These are phyloP conservation scores for Silurus glanis DNA, from an alignment of 2,113 vertebrate genomes.

Conservation along the genomic window DNA sequence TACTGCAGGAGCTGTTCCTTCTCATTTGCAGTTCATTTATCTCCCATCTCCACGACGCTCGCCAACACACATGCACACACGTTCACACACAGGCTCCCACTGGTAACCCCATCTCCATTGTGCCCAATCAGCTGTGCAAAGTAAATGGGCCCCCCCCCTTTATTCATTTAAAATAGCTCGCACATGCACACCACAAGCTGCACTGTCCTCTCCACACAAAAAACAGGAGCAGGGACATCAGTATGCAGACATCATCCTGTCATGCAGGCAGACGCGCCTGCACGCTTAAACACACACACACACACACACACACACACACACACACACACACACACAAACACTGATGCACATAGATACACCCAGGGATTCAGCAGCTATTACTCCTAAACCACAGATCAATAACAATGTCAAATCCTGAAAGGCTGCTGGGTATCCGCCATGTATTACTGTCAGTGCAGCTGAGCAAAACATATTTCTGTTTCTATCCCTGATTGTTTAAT, in stretches of 20 bases:
- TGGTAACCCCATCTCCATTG: slow-evolving; percentile 60
- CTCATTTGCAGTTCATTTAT: slow-evolving; percentile 60
- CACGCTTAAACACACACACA: background rate
- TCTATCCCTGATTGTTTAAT: slow-evolving; percentile 9
- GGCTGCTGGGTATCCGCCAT: slow-evolving; percentile 9
- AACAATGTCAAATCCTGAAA: slow-evolving; percentile 43
- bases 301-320: slow-evolving; percentile 14
- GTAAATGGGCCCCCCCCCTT: slow-evolving; percentile 65
- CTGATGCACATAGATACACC: slow-evolving; percentile 21
- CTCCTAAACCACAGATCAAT: slow-evolving; percentile 41
- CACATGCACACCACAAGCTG: slow-evolving; percentile 28
- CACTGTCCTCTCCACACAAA: slow-evolving; percentile 35
- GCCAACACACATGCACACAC: slow-evolving; percentile 47
- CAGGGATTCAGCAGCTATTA: slow-evolving; percentile 38
- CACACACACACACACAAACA: slow-evolving; percentile 8
- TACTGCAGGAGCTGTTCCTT: slow-evolving; percentile 56
- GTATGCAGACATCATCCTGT: slow-evolving; percentile 34
- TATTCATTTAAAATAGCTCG: slow-evolving; percentile 56
- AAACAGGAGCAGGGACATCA: slow-evolving; percentile 44
- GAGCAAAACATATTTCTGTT: slow-evolving; percentile 37
- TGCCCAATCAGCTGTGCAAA: slow-evolving; percentile 69
- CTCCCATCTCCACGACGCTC: slow-evolving; percentile 52
- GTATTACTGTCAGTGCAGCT: slow-evolving; percentile 27
- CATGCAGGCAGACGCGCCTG: background rate
- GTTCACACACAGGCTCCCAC: slow-evolving; percentile 45